Percentiles rank a stretch among this genome's conserved stretches.
Conservation (phyloP, 35 echinoderm and acorn worm species). For the Anneissia japonica region DNA sequence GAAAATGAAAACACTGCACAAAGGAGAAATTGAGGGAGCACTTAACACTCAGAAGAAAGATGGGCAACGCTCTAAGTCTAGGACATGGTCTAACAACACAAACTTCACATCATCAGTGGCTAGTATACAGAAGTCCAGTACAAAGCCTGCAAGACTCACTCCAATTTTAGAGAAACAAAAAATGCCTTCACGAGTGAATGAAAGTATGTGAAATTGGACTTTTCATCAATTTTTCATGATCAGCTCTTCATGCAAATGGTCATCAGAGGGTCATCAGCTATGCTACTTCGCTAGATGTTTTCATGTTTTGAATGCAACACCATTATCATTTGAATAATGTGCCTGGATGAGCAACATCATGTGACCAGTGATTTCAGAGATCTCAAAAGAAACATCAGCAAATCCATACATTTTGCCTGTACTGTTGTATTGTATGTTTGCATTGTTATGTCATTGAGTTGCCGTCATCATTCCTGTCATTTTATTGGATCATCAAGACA, state of each 20-base stretch:
- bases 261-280: background rate
- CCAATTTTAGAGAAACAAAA: background rate
- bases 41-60: background rate
- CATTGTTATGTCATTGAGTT: too few species aligned
- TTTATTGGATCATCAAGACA: too few species aligned
- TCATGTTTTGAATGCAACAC: too few species aligned
- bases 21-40: constrained; percentile 24
- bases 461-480: too few species aligned
- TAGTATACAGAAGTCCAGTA: background rate
- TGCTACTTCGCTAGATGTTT: background rate
- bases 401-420: too few species aligned
- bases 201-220: background rate
- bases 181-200: background rate
- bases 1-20: constrained; percentile 61
- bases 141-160: background rate
- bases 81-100: background rate
- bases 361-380: too few species aligned
- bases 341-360: too few species aligned
- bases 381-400: too few species aligned
- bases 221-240: background rate
- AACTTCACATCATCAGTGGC: background rate
- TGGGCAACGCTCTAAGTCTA: background rate
- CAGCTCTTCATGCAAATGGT: background rate
- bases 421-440: too few species aligned
- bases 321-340: too few species aligned